A percentile compares a stretch with the other conserved stretches of the same genome.
Conservation (phyloP, 1,140 invertebrate genomes). For the Drosophila littoralis region DNA sequence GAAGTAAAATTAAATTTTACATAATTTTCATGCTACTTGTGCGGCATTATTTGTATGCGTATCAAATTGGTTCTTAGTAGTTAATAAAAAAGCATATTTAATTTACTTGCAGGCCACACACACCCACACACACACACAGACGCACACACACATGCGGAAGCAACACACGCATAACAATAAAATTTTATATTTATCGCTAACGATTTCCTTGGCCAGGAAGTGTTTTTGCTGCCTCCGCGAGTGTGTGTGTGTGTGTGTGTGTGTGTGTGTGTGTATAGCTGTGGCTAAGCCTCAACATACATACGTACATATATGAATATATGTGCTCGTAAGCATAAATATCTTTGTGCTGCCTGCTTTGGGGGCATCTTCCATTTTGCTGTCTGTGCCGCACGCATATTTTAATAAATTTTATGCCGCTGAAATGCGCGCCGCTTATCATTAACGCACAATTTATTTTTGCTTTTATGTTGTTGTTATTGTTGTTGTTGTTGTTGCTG, state of each 20-base stretch:
- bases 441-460: slow-evolving; percentile 83
- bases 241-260: slow-evolving; percentile 40
- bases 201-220: slow-evolving; percentile 67
- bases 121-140: slow-evolving; percentile 29
- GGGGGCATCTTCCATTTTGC: slow-evolving; percentile 36
- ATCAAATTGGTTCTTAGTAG: slow-evolving; percentile 83
- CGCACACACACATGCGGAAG: slow-evolving; percentile 35
- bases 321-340: slow-evolving; percentile 64
- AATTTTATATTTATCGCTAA: slow-evolving; percentile 83
- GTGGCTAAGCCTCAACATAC: slow-evolving; percentile 35
- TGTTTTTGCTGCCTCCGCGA: slow-evolving; percentile 25
- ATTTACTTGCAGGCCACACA: slow-evolving; percentile 67
- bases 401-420: slow-evolving; percentile 82
- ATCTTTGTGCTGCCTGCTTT: slow-evolving; percentile 58
- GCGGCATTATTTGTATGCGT: slow-evolving; percentile 78
- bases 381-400: slow-evolving; percentile 71
- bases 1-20: slow-evolving; percentile 79
- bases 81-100: slow-evolving; percentile 83
- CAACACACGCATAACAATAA: slow-evolving; percentile 76
- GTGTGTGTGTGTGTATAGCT: slow-evolving; percentile 34
- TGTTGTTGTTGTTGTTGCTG: slow-evolving; percentile 14
- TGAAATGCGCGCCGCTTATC: slow-evolving; percentile 80
- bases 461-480: slow-evolving; percentile 66
- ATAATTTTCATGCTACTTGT: slow-evolving; percentile 59
- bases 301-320: slow-evolving; percentile 17